A percentile compares a stretch with the other conserved stretches of the same genome.
These are phyloP conservation scores for Melospiza melodia DNA, from an alignment of 2,113 vertebrate species.

Conservation along the genomic window DNA sequence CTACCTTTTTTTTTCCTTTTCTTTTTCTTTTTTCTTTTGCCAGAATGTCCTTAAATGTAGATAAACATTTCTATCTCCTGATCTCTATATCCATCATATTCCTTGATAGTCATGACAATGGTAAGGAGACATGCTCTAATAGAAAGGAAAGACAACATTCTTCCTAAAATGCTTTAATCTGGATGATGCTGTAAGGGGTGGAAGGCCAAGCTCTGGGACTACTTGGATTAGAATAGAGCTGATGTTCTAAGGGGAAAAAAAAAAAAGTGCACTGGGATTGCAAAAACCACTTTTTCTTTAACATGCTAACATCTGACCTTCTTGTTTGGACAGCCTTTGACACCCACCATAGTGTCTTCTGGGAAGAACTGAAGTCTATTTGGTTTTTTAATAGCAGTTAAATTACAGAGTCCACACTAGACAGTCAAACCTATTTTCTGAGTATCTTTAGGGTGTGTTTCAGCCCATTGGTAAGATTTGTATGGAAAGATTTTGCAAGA, in stretches of 20 bases:
- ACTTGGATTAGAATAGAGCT: background rate
- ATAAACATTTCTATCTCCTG: background rate
- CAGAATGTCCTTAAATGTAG: background rate
- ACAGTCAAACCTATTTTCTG: background rate
- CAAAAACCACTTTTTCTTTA: background rate
- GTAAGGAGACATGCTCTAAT: background rate
- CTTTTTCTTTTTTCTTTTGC: background rate
- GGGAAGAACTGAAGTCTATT: background rate
- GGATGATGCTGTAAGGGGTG: background rate
- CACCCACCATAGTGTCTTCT: constrained; percentile 8
- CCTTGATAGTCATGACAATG: background rate
- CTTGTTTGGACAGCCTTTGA: background rate
- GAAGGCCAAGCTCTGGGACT: background rate
- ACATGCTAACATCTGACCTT: background rate
- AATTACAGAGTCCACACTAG: constrained; percentile 18
- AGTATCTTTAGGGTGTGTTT: constrained; percentile 15
- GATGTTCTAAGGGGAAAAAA: background rate
- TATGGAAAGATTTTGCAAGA: constrained; percentile 22
- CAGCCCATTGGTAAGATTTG: background rate
- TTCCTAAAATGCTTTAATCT: background rate
- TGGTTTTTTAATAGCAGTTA: constrained; percentile 34
- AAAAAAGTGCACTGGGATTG: background rate
- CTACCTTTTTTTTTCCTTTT: background rate
- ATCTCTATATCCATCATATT: background rate
- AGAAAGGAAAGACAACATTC: background rate